phyloP scores from a whole-genome alignment of 2,888 invertebrate genomes.

The Entomobrya multifasciata region DNA sequence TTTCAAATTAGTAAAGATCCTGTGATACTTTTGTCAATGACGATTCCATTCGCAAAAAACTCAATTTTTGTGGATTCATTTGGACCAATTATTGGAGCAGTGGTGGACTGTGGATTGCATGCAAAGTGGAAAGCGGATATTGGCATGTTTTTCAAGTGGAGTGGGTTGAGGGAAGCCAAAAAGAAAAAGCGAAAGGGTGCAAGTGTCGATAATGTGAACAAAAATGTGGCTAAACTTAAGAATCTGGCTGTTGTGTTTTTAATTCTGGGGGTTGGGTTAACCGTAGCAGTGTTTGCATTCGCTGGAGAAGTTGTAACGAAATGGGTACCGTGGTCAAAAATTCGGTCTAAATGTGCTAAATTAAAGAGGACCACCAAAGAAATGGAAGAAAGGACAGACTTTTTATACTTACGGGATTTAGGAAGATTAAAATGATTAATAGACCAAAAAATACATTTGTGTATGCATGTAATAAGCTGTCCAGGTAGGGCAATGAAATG shows the following conservation, averaged over 20 bases:
- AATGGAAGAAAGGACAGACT: too few species aligned
- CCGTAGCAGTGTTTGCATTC: background rate
- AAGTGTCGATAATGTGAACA: background rate
- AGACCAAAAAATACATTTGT: too few species aligned
- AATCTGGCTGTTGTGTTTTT: slow-evolving; percentile 1
- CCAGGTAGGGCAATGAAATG: too few species aligned
- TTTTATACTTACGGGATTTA: too few species aligned
- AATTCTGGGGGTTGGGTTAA: background rate
- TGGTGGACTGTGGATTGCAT: slow-evolving; percentile 17
- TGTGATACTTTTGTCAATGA: background rate
- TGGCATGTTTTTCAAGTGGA: slow-evolving; percentile 6
- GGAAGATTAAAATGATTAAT: too few species aligned
- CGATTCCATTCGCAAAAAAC: background rate
- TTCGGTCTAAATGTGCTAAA: too few species aligned
- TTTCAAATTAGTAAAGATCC: slow-evolving; percentile 28
- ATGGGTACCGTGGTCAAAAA: too few species aligned
- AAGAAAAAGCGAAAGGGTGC: background rate
- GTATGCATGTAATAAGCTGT: too few species aligned
- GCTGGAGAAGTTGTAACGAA: background rate
- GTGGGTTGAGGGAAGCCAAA: background rate
- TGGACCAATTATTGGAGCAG: background rate
- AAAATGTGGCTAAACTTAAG: background rate
- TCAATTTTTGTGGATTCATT: background rate
- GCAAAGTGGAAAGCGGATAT: slow-evolving; percentile 14
- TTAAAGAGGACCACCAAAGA: too few species aligned